Conservation (phyloP, 2,888 invertebrate species). For the Dascillus cervinus region DNA sequence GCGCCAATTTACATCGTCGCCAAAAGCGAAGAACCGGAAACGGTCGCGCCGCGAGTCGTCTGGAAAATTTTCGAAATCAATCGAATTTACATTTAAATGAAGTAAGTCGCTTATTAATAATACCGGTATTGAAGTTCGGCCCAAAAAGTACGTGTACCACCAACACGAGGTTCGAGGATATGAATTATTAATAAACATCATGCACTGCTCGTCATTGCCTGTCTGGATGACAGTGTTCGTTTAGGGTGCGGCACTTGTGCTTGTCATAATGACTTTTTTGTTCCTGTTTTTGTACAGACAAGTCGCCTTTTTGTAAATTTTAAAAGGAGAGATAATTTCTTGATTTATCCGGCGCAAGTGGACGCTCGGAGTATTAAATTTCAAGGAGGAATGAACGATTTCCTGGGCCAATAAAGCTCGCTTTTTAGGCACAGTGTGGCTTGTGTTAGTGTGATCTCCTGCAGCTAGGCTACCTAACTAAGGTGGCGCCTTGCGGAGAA, state of each 20-base stretch:
- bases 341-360: background rate
- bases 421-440: constrained; percentile 20
- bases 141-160: constrained; percentile 34
- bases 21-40: no score
- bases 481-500: constrained; percentile 33
- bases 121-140: constrained; percentile 21
- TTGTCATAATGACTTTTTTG: constrained; percentile 31
- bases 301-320: background rate
- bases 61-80: no score
- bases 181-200: constrained; percentile 39
- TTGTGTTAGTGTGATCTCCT: constrained; percentile 34
- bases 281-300: constrained; percentile 8
- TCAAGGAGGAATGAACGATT: constrained; percentile 13
- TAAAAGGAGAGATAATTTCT: background rate
- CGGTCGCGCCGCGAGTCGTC: no score
- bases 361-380: constrained; percentile 15
- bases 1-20: no score
- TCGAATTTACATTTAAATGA: no score
- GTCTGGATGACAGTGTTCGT: constrained; percentile 37
- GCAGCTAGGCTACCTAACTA: constrained; percentile 36
- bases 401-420: constrained; percentile 18
- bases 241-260: constrained; percentile 37
- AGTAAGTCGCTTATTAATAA: constrained; percentile 25
- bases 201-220: constrained; percentile 35
- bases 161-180: constrained; percentile 36